phyloP scores from a whole-genome alignment of 2,888 invertebrate genomes.

The Periphyllus acericola region DNA sequence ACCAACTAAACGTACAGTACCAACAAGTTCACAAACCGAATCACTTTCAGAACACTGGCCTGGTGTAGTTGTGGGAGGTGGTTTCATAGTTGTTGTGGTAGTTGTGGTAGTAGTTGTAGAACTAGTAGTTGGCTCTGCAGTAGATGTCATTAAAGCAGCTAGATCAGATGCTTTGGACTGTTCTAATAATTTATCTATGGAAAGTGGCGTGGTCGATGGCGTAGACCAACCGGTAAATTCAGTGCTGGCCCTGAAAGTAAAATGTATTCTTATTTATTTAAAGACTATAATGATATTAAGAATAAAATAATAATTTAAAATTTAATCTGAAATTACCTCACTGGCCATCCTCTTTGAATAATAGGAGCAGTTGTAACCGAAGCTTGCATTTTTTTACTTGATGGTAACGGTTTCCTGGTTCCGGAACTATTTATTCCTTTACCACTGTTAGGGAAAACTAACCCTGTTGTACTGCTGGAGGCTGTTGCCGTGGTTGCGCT shows the following conservation, averaged over 20 bases:
- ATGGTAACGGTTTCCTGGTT: slow-evolving; percentile 70
- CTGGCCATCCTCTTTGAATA: slow-evolving; percentile 87
- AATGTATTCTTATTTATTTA: slow-evolving; percentile 16
- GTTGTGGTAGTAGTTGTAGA: slow-evolving; percentile 72
- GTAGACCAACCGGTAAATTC: slow-evolving; percentile 94
- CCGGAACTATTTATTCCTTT: slow-evolving; percentile 68
- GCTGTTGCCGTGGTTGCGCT: slow-evolving; percentile 62
- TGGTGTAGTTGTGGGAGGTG: slow-evolving; percentile 78
- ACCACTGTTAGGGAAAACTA: slow-evolving; percentile 84
- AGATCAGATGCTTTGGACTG: slow-evolving; percentile 69
- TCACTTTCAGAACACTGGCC: slow-evolving; percentile 74
- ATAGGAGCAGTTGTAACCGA: slow-evolving; percentile 71
- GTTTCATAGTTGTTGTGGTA: slow-evolving; percentile 77
- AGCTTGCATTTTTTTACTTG: slow-evolving; percentile 54
- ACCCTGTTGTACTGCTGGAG: slow-evolving; percentile 62
- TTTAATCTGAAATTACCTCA: slow-evolving; percentile 70
- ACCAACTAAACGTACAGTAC: slow-evolving; percentile 84
- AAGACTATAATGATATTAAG: not conserved
- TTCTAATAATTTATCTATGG: slow-evolving; percentile 82
- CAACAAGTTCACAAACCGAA: slow-evolving; percentile 84
- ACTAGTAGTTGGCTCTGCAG: slow-evolving; percentile 69
- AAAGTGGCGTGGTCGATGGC: slow-evolving; percentile 86
- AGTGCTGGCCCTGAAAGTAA: slow-evolving; percentile 77
- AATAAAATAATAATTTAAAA: not conserved
- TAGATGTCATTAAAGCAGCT: slow-evolving; percentile 69